phyloP scores from a whole-genome alignment of 1,140 invertebrate species.

The Danaus melanippus region DNA sequence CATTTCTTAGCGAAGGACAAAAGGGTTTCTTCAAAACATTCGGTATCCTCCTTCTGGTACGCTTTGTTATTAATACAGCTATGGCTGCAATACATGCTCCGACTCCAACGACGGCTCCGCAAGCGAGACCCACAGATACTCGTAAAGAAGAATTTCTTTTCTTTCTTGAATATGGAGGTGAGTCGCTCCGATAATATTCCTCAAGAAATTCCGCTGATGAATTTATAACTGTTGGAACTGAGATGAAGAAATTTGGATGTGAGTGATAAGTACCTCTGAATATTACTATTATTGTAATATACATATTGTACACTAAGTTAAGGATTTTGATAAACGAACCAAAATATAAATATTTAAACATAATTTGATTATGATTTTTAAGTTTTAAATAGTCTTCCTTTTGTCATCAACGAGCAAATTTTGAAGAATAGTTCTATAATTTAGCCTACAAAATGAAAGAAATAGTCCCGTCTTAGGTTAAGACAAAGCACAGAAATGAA shows the following conservation, averaged over 20 bases:
- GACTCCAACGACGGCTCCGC: slow-evolving; percentile 76
- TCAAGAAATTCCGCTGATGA: slow-evolving; percentile 51
- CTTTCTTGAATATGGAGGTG: slow-evolving; percentile 74
- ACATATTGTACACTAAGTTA: no score
- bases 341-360: no score
- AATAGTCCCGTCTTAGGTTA: slow-evolving; percentile 32
- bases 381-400: no score
- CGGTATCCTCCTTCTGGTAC: slow-evolving; percentile 75
- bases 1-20: slow-evolving; percentile 43
- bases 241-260: slow-evolving; percentile 19
- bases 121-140: slow-evolving; percentile 85
- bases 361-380: no score
- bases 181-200: slow-evolving; percentile 56
- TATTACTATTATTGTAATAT: no score
- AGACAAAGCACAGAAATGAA: slow-evolving; percentile 58
- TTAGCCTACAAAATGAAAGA: slow-evolving; percentile 34
- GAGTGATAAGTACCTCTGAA: no score
- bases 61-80: slow-evolving; percentile 79
- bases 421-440: slow-evolving; percentile 12
- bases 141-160: slow-evolving; percentile 77
- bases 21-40: slow-evolving; percentile 58
- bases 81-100: slow-evolving; percentile 75
- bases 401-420: no score
- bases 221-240: slow-evolving; percentile 53
- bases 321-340: no score